These are phyloP conservation scores for Hestina assimilis DNA, from an alignment of 1,140 invertebrate genomes.

Conservation along the genomic window DNA sequence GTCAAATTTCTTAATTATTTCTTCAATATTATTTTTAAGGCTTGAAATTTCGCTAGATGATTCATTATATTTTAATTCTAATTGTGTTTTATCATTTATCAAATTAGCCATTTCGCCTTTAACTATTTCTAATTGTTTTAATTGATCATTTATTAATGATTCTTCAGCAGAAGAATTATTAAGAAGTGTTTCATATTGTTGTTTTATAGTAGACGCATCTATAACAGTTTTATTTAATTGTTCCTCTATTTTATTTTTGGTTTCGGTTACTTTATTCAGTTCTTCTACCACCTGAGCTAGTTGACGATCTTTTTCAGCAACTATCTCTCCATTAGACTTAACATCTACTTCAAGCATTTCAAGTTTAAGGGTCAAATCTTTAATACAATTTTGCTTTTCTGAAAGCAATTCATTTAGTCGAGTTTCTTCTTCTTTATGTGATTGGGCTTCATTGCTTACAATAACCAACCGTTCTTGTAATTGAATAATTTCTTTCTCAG, in stretches of 20 bases:
- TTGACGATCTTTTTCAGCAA: conserved; percentile 75
- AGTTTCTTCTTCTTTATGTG: conserved; percentile 47
- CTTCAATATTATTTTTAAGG: conserved; percentile 61
- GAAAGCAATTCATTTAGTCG: conserved; percentile 47
- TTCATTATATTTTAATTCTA: conserved; percentile 57
- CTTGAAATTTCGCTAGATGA: conserved; percentile 62
- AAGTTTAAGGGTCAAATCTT: conserved; percentile 67
- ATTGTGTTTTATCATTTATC: conserved; percentile 49
- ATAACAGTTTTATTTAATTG: conserved; percentile 53
- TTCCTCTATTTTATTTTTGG: conserved; percentile 71
- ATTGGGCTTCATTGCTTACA: conserved; percentile 49
- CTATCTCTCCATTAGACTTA: conserved; percentile 70
- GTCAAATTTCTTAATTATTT: conserved; percentile 39
- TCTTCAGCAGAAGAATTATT: conserved; percentile 67
- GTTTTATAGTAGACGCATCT: conserved; percentile 56
- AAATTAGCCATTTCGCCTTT: conserved; percentile 54
- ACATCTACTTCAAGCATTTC: conserved; percentile 73
- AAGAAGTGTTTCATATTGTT: conserved; percentile 66
- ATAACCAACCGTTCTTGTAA: conserved; percentile 45
- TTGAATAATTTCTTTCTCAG: conserved; percentile 61
- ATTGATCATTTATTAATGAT: conserved; percentile 60
- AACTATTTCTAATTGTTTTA: conserved; percentile 53
- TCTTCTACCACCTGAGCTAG: conserved; percentile 75
- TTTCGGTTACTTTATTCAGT: conserved; percentile 72
- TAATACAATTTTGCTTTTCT: conserved; percentile 69